Evolutionary conservation across 2,888 invertebrate species (phyloP).

Genomic region (Zhuqinia jingwanae): DNA sequence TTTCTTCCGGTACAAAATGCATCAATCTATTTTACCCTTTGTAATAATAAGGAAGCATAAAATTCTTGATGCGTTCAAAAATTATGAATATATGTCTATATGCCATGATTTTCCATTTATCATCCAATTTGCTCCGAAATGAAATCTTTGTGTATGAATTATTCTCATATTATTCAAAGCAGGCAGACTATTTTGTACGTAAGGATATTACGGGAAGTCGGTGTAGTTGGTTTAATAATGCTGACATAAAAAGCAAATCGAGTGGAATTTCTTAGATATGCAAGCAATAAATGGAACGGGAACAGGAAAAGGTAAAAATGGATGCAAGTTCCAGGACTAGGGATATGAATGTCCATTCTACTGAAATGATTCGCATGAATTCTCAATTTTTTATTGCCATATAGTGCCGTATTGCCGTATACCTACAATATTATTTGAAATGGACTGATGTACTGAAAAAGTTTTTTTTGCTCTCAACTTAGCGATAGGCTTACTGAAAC

Average conservation of each 20-base stretch:
- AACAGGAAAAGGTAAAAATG: conserved; percentile 28
- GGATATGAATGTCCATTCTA: not conserved
- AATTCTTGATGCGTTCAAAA: not conserved
- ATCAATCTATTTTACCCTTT: too few species aligned
- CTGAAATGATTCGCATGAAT: conserved; percentile 10
- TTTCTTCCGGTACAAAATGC: too few species aligned
- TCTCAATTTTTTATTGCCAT: too few species aligned
- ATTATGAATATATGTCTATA: not conserved
- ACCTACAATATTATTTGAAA: not conserved
- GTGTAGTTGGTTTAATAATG: not conserved
- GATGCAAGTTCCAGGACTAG: not conserved
- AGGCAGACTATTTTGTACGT: not conserved
- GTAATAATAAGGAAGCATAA: too few species aligned
- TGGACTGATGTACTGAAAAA: not conserved
- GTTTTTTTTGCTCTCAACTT: too few species aligned
- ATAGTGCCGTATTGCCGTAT: not conserved
- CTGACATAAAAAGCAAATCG: conserved; percentile 52
- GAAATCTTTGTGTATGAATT: not conserved
- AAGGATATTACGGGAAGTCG: not conserved
- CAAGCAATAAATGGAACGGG: conserved; percentile 20
- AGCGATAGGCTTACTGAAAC: too few species aligned
- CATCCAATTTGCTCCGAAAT: conserved; percentile 48
- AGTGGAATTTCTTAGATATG: conserved; percentile 57
- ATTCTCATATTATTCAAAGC: conserved; percentile 18
- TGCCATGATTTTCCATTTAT: conserved; percentile 63